Conservation (phyloP, 30 jellyfish, hydroid and myxozoan species). For the Mastigias papua region DNA sequence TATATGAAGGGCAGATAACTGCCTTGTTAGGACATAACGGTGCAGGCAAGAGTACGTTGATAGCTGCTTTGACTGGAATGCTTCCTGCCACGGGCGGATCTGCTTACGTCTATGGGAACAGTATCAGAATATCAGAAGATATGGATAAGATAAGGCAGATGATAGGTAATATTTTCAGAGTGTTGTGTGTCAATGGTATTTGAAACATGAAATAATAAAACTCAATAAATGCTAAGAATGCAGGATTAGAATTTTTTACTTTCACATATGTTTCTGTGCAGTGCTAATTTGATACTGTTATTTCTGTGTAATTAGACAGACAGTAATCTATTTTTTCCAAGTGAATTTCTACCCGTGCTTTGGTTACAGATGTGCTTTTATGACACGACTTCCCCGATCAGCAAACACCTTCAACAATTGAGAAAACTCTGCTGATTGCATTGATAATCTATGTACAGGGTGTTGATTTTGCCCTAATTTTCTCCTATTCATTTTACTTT, state of each 20-base stretch:
- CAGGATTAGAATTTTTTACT: too few relatives aligned
- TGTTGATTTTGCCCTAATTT: neutral
- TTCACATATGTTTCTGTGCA: too few relatives aligned
- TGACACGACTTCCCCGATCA: too few relatives aligned
- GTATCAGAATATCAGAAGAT: conserved; percentile 72
- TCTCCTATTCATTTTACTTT: neutral
- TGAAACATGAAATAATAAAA: neutral
- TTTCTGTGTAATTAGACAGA: too few relatives aligned
- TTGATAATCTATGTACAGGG: too few relatives aligned
- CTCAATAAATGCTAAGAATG: neutral
- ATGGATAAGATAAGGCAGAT: conserved; percentile 84
- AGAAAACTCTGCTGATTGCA: too few relatives aligned
- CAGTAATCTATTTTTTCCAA: too few relatives aligned
- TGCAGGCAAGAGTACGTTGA: conserved; percentile 90
- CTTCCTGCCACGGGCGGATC: conserved; percentile 74
- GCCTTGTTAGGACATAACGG: conserved; percentile 96
- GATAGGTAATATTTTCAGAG: conserved; percentile 57
- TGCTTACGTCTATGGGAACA: conserved; percentile 81
- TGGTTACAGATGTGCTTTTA: too few relatives aligned
- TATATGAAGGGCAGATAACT: conserved; percentile 90
- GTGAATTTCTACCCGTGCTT: too few relatives aligned
- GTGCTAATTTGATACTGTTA: too few relatives aligned
- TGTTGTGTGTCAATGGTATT: neutral
- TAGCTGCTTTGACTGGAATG: conserved; percentile 93
- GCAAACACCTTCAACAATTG: too few relatives aligned